These are phyloP conservation scores for Catostylus mosaicus DNA, from an alignment of 30 jellyfish, hydroid and myxozoan species.

Conservation along the genomic window DNA sequence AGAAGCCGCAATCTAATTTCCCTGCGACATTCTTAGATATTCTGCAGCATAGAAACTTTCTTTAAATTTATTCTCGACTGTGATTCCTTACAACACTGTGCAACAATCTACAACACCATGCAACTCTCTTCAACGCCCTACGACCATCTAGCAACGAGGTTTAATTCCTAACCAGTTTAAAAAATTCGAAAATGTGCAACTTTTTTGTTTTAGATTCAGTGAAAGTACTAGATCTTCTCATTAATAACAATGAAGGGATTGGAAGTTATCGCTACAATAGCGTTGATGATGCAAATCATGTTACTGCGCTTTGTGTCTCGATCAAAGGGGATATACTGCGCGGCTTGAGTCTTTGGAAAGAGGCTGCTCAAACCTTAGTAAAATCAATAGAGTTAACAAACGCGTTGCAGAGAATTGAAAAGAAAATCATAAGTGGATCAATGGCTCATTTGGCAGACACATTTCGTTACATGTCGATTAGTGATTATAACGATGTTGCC, in stretches of 20 bases:
- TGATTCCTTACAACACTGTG: too few relatives aligned
- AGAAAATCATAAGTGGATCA: conserved; percentile 48
- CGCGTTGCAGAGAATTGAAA: conserved; percentile 18
- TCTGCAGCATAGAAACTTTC: too few relatives aligned
- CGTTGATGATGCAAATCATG: conserved; percentile 9
- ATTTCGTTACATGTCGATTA: conserved; percentile 61
- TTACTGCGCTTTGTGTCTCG: conserved; percentile 36
- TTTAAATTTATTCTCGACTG: too few relatives aligned
- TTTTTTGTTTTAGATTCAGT: conserved; percentile 2
- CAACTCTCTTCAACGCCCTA: too few relatives aligned
- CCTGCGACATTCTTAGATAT: too few relatives aligned
- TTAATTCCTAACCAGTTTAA: too few relatives aligned
- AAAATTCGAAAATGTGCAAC: too few relatives aligned
- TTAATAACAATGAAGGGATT: conserved; percentile 10
- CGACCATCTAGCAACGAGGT: too few relatives aligned
- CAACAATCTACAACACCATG: too few relatives aligned
- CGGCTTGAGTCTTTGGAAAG: conserved; percentile 58
- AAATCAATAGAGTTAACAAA: conserved; percentile 37
- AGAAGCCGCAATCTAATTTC: too few relatives aligned
- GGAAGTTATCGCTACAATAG: conserved; percentile 37
- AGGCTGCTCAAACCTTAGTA: conserved; percentile 45
- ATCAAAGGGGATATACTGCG: conserved; percentile 61
- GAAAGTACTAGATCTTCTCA: conserved; percentile 29
- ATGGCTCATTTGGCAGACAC: conserved; percentile 60
- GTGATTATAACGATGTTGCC: conserved; percentile 31